Conservation (phyloP, 64 coral and sea anemone genomes). For the Montipora cactus region DNA sequence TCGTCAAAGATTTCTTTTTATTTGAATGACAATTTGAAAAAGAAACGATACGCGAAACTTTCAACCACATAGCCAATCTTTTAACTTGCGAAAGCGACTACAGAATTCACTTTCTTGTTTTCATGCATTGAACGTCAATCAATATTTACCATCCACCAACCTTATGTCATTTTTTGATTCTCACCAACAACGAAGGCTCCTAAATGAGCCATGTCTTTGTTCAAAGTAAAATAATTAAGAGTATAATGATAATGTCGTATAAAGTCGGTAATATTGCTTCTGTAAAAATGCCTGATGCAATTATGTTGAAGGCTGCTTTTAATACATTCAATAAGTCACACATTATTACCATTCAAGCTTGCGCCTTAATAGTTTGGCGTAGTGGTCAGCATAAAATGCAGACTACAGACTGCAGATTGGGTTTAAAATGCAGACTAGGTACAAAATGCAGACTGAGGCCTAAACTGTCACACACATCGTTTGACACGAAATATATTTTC, state of each 20-base stretch:
- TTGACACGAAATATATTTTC: no score
- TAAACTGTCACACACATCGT: no score
- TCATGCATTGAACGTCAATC: not conserved
- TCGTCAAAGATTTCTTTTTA: conserved; percentile 34
- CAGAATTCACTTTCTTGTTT: not conserved
- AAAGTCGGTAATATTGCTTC: no score
- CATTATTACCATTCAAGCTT: not conserved
- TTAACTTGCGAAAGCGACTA: not conserved
- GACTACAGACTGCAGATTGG: not conserved
- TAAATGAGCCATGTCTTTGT: not conserved
- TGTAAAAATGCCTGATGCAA: not conserved
- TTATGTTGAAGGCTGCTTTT: conserved; percentile 36
- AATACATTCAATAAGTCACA: not conserved
- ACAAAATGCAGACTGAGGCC: no score
- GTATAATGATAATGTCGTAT: no score
- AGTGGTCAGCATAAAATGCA: not conserved
- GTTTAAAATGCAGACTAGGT: no score
- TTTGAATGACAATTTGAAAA: conserved; percentile 43
- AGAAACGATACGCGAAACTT: conserved; percentile 14
- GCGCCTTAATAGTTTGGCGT: not conserved
- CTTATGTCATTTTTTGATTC: no score
- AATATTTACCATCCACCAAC: not conserved
- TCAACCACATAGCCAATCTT: not conserved
- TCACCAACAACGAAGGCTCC: no score
- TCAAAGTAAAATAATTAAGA: not conserved